Evolutionary conservation across 2,113 vertebrate genomes (phyloP), one percentile per base, ranked within the genome.

Genomic region (Australoheros scitulus): DNA sequence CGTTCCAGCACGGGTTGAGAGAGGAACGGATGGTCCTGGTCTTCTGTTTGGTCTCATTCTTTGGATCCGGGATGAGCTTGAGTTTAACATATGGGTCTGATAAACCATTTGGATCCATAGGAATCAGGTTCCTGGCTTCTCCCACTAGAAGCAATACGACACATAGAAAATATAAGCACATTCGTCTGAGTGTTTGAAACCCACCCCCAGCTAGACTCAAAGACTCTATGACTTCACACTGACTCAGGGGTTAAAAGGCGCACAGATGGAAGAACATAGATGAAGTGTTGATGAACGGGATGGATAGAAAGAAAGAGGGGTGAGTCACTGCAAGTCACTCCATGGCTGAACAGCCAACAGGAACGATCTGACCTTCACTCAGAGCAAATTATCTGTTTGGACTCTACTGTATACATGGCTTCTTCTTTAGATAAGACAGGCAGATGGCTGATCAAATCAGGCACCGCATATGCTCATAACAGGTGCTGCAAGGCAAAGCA

Each of bases 61-160:
- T 99, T 22, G 98, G 98, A 81, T 99, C 98, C 10, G 98, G 98
- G 91, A 98, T 98, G 68, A 99, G 97, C 88, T 99, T 99, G 91
- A 99, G 97, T 91, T 99, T 99, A 64, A 99, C 97, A 0, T 99
- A 99, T 1, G 98, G 98, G 87, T 99, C 98, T 60, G 98, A 99
- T 81, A 97, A 96, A 59, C 98, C 98, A 20, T 99, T 99, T 15
- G 98, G 98, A 92, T 99, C 98, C 98, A 99, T 99, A 18, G 98
- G 98, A 92, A 99, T 99, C 64, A 99, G 94, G 89, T 99, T 99
- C 89, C 97, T 97, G 59, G 97, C 98, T 76, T 99, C 98, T 77
- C 97, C 95, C 82, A 99, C 98, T 99, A 32, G 22, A 82, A 63
- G 55, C 55, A 24, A 59, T 9, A 58, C 0, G 5, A 32, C 52